Base-by-base conservation (phyloP, 2,888 invertebrate genomes). In the Liodrosophila aerea region DNA sequence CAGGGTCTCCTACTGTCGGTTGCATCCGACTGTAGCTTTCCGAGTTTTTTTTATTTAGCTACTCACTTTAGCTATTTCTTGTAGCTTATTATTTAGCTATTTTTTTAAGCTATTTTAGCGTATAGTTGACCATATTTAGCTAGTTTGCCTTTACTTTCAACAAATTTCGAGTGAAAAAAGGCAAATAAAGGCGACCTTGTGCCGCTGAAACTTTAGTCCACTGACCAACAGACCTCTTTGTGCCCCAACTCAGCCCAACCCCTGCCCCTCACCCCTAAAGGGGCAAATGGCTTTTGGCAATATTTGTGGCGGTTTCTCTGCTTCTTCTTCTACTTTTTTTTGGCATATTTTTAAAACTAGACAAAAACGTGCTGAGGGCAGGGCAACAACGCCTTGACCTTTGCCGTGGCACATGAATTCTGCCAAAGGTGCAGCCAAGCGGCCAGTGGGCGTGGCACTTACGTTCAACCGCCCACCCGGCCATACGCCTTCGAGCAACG, bases 201-300 rank as follows among this genome's bases (percentile, higher is more conserved):
- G 5, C 2, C n/a, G n/a, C 5, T 83, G 81, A 76, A 78, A 73
- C 60, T 83, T 83, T 80, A 83, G 73, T 61, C 76, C 62, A 53
- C 60, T 64, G 63, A 57, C 52, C 49, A 64, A 40, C 44, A 13
- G 60, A 43, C 37, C 56, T 47, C 45, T 51, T 44, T 43, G n/a
- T 60, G 68, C 7, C 13, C 34, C 8, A 34, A 34, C 34, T 36
- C 36, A 9, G 3, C 16, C 49, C 43, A 46, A 9, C 22, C 39
- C 5, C 13, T 30, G 11, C 41, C 8, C 7, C 11, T 18, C 3
- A 12, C 15, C 5, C 12, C 30, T 36, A 49, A 2, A 22, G 70
- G 40, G 64, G 51, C 34, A 70, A 68, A 68, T 69, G 64, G 58
- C 47, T 57, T 65, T 59, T 56, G 54, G 58, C 64, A 31, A 63